A percentile compares a stretch with the other conserved stretches of the same genome.
These are phyloP conservation scores for Macrotrachela quadricornifera DNA, from an alignment of 1,140 invertebrate species.

Conservation along the genomic window DNA sequence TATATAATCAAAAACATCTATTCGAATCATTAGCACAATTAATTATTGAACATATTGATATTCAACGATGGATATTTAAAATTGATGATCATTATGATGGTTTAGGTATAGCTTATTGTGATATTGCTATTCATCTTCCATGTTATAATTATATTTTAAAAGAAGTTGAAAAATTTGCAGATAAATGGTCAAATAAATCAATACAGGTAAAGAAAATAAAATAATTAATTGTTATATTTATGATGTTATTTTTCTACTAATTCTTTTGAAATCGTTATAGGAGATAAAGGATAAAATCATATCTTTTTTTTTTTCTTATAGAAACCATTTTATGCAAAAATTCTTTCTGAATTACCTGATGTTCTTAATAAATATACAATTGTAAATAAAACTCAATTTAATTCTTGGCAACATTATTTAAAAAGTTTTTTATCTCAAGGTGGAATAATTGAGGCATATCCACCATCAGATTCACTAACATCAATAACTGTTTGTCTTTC, in stretches of 20 bases:
- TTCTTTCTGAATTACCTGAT: conserved; percentile 23
- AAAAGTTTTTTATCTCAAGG: conserved; percentile 24
- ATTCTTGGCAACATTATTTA: conserved; percentile 21
- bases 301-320: conserved; percentile 12
- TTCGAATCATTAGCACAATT: conserved; percentile 26
- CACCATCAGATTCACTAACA: conserved; percentile 27
- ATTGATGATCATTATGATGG: conserved; percentile 27
- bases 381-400: conserved; percentile 20
- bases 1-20: conserved; percentile 22
- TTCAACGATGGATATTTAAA: conserved; percentile 28
- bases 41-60: conserved; percentile 25
- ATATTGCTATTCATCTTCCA: conserved; percentile 19
- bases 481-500: conserved; percentile 22
- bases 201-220: conserved; percentile 19
- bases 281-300: too few relatives aligned
- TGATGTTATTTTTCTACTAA: too few relatives aligned
- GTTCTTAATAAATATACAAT: conserved; percentile 16
- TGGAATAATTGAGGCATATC: conserved; percentile 28
- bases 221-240: too few relatives aligned
- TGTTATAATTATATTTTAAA: conserved; percentile 26
- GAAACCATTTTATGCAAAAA: conserved; percentile 27
- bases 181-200: conserved; percentile 31
- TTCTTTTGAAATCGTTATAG: too few relatives aligned
- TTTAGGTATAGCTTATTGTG: conserved; percentile 25
- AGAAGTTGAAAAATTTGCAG: conserved; percentile 25